Conservation (phyloP, 2,888 invertebrate species). For the Entomobrya proxima region DNA sequence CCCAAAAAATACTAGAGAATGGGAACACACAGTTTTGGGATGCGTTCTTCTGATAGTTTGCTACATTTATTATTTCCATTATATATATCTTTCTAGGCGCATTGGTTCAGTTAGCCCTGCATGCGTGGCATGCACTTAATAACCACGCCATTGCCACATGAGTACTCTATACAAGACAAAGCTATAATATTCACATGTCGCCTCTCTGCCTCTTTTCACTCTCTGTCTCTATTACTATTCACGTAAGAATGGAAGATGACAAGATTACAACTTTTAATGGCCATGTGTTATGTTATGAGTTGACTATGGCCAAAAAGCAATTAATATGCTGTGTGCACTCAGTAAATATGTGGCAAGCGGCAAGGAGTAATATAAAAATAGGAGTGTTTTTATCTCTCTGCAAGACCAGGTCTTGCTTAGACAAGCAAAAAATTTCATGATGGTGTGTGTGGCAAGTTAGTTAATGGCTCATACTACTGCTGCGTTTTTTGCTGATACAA, state of each 20-base stretch:
- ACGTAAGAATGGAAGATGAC: constrained; percentile 54
- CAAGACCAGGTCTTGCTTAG: constrained; percentile 40
- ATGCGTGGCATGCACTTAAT: constrained; percentile 14
- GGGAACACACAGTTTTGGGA: neutral
- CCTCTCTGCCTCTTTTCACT: neutral
- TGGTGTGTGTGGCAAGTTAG: constrained; percentile 2
- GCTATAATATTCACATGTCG: constrained; percentile 49
- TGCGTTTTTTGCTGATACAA: neutral
- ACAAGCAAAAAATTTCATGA: constrained; percentile 44
- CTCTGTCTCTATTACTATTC: constrained; percentile 26
- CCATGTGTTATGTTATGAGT: constrained; percentile 40
- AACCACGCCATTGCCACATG: neutral
- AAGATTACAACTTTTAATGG: constrained; percentile 60
- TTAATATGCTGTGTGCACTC: constrained; percentile 39
- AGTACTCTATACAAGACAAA: constrained; percentile 6
- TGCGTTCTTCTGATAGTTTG: constrained; percentile 5
- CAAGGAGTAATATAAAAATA: constrained; percentile 25
- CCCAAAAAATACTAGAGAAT: neutral
- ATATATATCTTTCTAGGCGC: neutral
- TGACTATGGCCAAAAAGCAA: constrained; percentile 46
- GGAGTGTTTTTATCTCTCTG: constrained; percentile 32
- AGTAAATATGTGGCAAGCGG: neutral
- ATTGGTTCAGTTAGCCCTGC: neutral
- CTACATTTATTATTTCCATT: constrained; percentile 22
- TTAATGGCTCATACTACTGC: constrained; percentile 12